phyloP scores from a whole-genome alignment of 2,888 invertebrate genomes.

The Drosophila borealis region DNA sequence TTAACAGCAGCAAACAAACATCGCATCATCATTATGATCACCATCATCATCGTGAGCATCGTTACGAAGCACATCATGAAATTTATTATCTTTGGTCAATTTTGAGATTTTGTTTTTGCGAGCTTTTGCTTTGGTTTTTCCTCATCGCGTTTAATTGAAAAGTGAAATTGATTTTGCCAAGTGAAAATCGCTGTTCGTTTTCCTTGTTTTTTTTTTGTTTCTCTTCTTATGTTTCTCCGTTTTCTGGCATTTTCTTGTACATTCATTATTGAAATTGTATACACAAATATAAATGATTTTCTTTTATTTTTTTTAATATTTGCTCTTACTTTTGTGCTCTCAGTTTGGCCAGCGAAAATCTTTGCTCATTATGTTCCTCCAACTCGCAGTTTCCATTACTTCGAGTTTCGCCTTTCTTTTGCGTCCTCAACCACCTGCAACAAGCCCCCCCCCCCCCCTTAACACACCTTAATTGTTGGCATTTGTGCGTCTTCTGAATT shows the following conservation, averaged over 20 bases:
- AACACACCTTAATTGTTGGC: constrained; percentile 30
- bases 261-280: constrained; percentile 63
- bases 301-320: background rate
- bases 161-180: constrained; percentile 72
- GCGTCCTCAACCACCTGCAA: too few relatives aligned
- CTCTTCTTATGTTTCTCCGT: background rate
- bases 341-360: constrained; percentile 29
- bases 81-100: constrained; percentile 35
- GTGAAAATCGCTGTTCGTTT: constrained; percentile 40
- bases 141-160: constrained; percentile 63
- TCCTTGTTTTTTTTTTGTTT: constrained; percentile 23
- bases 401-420: constrained; percentile 14
- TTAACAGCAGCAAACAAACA: constrained; percentile 21
- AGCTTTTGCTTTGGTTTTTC: constrained; percentile 24
- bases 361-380: constrained; percentile 35
- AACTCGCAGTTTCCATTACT: constrained; percentile 28
- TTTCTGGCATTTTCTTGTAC: constrained; percentile 29
- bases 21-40: constrained; percentile 22
- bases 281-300: background rate
- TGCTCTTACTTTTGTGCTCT: constrained; percentile 20
- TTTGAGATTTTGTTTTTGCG: constrained; percentile 15
- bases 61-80: constrained; percentile 26
- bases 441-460: too few relatives aligned
- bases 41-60: constrained; percentile 20
- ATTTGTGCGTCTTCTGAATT: constrained; percentile 37